These are phyloP conservation scores for Syndactyla subalaris DNA, from an alignment of 2,797 vertebrate species.

Conservation along the genomic window DNA sequence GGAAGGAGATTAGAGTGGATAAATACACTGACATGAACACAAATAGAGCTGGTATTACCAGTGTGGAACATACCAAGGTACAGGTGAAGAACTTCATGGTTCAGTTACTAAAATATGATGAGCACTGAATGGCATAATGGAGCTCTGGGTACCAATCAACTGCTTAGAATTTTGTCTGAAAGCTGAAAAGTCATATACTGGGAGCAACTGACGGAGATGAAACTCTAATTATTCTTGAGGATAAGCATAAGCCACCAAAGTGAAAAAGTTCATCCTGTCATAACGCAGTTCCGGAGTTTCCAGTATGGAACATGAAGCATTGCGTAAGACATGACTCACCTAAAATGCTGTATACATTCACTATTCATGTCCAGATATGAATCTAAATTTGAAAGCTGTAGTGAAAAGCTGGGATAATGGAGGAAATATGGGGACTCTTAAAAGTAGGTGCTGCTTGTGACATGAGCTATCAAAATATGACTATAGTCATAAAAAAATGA, in stretches of 20 bases:
- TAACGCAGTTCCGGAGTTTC: neutral
- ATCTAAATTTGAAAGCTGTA: neutral
- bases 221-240: neutral
- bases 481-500: neutral
- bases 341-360: neutral
- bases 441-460: neutral
- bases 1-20: neutral
- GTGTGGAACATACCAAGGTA: neutral
- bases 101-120: neutral
- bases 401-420: neutral
- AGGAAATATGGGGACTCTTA: neutral
- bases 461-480: neutral
- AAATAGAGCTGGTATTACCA: neutral
- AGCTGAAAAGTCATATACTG: neutral
- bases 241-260: neutral
- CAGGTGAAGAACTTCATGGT: neutral
- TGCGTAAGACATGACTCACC: rapidly evolving
- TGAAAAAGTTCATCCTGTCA: neutral
- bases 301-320: neutral
- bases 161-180: neutral
- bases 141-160: neutral
- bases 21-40: neutral
- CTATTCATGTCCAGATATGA: neutral
- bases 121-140: neutral
- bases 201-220: neutral